These are phyloP conservation scores for Sebastes hopkinsi DNA, from an alignment of 2,797 vertebrate species.

Conservation along the genomic window DNA sequence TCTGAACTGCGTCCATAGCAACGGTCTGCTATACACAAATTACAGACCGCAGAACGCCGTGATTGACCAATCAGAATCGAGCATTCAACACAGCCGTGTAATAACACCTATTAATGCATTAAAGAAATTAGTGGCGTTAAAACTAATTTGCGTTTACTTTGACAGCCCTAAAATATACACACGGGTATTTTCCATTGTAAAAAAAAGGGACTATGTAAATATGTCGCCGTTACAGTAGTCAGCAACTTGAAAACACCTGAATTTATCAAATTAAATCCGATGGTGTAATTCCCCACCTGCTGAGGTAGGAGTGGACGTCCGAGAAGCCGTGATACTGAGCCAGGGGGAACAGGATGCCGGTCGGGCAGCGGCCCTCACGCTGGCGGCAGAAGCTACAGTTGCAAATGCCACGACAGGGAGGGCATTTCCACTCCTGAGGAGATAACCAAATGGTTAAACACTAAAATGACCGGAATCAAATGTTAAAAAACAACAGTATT, in stretches of 20 bases:
- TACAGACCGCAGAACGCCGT: too few species aligned
- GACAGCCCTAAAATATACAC: background rate
- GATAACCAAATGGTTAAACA: background rate
- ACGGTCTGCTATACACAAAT: too few species aligned
- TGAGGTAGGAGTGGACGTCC: slow-evolving; percentile 84
- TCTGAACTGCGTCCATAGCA: too few species aligned
- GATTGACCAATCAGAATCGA: too few species aligned
- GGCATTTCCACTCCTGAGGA: slow-evolving; percentile 81
- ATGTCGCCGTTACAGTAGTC: background rate
- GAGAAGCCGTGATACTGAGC: slow-evolving; percentile 83
- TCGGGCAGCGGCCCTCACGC: slow-evolving; percentile 82
- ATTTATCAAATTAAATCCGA: background rate
- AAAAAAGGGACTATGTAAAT: background rate
- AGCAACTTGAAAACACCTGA: background rate
- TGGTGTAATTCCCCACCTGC: slow-evolving; percentile 50
- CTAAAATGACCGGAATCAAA: background rate
- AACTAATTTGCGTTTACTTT: too few species aligned
- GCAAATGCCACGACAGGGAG: slow-evolving; percentile 84
- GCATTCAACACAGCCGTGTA: too few species aligned
- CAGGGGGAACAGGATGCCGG: slow-evolving; percentile 83
- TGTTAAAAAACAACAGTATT: background rate
- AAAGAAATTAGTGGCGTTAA: too few species aligned
- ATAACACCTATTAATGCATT: too few species aligned
- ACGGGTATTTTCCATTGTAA: background rate
- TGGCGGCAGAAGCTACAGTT: slow-evolving; percentile 86